Evolutionary conservation across 2,113 vertebrate species (phyloP), one percentile per base, ranked within the genome.

Genomic region (Hyaena hyaena): DNA sequence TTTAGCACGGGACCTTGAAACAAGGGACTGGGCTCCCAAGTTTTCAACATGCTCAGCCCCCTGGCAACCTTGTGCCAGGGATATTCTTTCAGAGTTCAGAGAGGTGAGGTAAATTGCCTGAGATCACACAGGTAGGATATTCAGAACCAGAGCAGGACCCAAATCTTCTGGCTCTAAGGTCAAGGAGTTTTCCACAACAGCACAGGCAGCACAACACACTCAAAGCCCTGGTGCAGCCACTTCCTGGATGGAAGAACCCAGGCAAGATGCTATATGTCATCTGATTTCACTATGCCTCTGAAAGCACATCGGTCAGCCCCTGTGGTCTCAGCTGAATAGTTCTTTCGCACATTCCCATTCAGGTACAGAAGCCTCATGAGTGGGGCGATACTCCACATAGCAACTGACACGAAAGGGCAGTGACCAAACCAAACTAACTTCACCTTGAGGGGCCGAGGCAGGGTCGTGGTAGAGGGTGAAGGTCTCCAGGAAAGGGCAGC

Each of bases 1-100:
- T 98, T 96, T 97, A 97, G 97, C 96, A 79, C 35, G 87, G 89
- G 97, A 95, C 97, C 97, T 96, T 93, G 97, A 96, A 92, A 77
- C 1, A 12, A 65, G 76, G 66, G 73, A 50, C 89, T 53, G 31
- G 86, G 79, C 48, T 85, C 93, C 85, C 58, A 69, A 48, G 23
- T 90, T 79, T 96, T 71, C 74, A 71, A 48, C 53, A 28, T 58
- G 8, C 65, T 94, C 76, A 65, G 89, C 7, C 77, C 86, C 63
- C 21, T 53, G n/a, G 77, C 83, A 96, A 85, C 79, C 86, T 88
- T 74, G 50, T 45, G 10, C n/a, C 61, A 53, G 55, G 82, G 53
- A 45, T 74, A 71, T 88, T 82, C 63, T 85, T 35, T 10, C 24
- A 81, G 58, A 33, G 24, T 17, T 86, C 61, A 77, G 79, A 95